Evolutionary conservation across 2,888 invertebrate genomes (phyloP), one percentile per base, ranked within the genome.

Genomic region (Chelonus formosanus): DNA sequence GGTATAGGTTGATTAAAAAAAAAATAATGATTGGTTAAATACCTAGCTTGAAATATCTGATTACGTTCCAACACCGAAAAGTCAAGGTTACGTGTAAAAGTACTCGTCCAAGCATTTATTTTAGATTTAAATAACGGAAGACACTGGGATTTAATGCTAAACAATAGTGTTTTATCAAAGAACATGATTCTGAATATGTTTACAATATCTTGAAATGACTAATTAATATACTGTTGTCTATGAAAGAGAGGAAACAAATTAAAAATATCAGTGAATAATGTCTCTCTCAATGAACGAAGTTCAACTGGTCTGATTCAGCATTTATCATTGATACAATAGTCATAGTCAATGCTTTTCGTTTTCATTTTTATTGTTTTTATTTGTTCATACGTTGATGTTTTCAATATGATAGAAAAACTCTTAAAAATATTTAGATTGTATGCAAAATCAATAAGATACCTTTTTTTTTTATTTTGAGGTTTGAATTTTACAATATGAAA

Each of bases 51-150:
- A 32, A 10, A 6, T 45, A n/a, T 58, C 5, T 58, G 47, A 47
- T 3, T n/a, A 5, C 3, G 58, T 45, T 47, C 36, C 47, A 34
- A 47, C n/a, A 45, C 47, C 34, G 35, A 47, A n/a, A 34, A 36
- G 5, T 45, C 58, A 58, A 58, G 58, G 58, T 32, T 45, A 58
- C 47, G 58, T 58, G n/a, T 3, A 58, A 47, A 34, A 20, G n/a
- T 4, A 58, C 5, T 47, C 47, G 32, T 45, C 47, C 45, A 32
- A 31, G n/a, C 5, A 31, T 47, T 58, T 4, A 44, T 45, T 58
- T 10, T n/a, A 47, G 35, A 35, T 5, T 6, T 40, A 40, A 40
- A 6, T 40, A 6, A 6, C 40, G 6, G 6, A 40, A 40, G 40
- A 40, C 40, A 40, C 40, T 40, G 40, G 6, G 40, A 2, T 40